A percentile compares a stretch with the other conserved stretches of the same genome.
phyloP scores from a whole-genome alignment of 1,140 invertebrate species.

The Sinonovacula constricta region DNA sequence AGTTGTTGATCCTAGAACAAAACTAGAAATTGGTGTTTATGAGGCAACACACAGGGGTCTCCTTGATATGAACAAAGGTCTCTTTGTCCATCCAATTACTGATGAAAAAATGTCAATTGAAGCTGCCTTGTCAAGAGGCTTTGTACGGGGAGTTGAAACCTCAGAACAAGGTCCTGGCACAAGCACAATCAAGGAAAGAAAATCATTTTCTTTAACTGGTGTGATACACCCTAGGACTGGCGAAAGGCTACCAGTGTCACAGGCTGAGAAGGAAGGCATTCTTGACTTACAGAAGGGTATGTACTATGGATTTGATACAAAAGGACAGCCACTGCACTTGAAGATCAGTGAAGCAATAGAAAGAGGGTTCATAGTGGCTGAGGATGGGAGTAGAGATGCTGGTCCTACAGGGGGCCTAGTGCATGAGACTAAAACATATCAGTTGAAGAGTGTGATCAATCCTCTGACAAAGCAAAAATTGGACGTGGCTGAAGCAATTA shows the following conservation, averaged over 20 bases:
- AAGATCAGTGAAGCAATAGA: constrained; percentile 91
- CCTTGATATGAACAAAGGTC: constrained; percentile 82
- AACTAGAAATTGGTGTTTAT: constrained; percentile 87
- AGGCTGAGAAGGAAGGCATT: constrained; percentile 91
- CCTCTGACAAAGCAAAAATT: constrained; percentile 78
- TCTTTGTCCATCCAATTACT: constrained; percentile 87
- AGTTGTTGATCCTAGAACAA: constrained; percentile 90
- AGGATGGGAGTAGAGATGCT: constrained; percentile 55
- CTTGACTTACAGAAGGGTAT: constrained; percentile 88
- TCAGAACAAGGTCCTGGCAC: constrained; percentile 57
- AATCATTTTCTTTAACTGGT: constrained; percentile 79
- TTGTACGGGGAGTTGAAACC: constrained; percentile 67
- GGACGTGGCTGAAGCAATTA: constrained; percentile 89
- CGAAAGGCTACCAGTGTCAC: constrained; percentile 87
- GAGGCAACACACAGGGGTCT: constrained; percentile 84
- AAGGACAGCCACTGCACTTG: constrained; percentile 76
- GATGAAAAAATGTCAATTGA: constrained; percentile 86
- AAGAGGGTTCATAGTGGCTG: constrained; percentile 72
- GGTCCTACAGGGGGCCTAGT: constrained; percentile 54
- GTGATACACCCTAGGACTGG: constrained; percentile 92
- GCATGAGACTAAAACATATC: constrained; percentile 76
- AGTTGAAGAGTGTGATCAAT: constrained; percentile 85
- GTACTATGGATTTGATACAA: constrained; percentile 69
- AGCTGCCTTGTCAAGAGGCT: constrained; percentile 84
- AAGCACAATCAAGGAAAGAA: constrained; percentile 72